phyloP scores from a whole-genome alignment of 2,888 invertebrate genomes.

The Acleris literana region DNA sequence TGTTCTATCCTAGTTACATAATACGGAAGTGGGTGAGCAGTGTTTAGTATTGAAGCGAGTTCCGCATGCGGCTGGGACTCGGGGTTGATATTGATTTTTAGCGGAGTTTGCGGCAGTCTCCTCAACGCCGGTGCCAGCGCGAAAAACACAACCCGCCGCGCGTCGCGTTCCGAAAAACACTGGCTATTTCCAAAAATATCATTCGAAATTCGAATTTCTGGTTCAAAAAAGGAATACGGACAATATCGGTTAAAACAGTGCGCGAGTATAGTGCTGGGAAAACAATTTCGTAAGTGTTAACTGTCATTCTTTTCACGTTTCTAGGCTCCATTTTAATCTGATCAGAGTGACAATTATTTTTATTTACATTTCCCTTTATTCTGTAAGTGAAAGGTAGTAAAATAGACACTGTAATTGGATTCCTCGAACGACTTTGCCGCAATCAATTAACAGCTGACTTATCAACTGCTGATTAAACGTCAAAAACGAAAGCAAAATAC shows the following conservation, averaged over 20 bases:
- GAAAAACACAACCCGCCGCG: slow-evolving; percentile 76
- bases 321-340: slow-evolving; percentile 60
- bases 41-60: slow-evolving; percentile 66
- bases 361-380: slow-evolving; percentile 42
- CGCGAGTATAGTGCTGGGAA: slow-evolving; percentile 68
- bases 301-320: slow-evolving; percentile 49
- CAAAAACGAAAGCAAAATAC: slow-evolving; percentile 44
- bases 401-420: neutral
- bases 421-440: neutral
- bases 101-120: slow-evolving; percentile 79
- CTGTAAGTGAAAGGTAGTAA: slow-evolving; percentile 33
- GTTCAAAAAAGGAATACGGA: slow-evolving; percentile 43
- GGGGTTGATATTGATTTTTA: slow-evolving; percentile 80
- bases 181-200: slow-evolving; percentile 57
- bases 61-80: slow-evolving; percentile 75
- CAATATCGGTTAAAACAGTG: slow-evolving; percentile 55
- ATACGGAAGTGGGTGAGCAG: slow-evolving; percentile 80
- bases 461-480: slow-evolving; percentile 53
- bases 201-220: slow-evolving; percentile 44
- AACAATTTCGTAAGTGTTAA: slow-evolving; percentile 69
- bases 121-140: slow-evolving; percentile 77
- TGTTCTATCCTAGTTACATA: slow-evolving; percentile 70
- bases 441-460: slow-evolving; percentile 63
- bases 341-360: slow-evolving; percentile 54
- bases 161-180: slow-evolving; percentile 65